A percentile compares a stretch with the other conserved stretches of the same genome.
These are phyloP conservation scores for Aphelinus certus DNA, from an alignment of 1,140 invertebrate species.

Conservation along the genomic window DNA sequence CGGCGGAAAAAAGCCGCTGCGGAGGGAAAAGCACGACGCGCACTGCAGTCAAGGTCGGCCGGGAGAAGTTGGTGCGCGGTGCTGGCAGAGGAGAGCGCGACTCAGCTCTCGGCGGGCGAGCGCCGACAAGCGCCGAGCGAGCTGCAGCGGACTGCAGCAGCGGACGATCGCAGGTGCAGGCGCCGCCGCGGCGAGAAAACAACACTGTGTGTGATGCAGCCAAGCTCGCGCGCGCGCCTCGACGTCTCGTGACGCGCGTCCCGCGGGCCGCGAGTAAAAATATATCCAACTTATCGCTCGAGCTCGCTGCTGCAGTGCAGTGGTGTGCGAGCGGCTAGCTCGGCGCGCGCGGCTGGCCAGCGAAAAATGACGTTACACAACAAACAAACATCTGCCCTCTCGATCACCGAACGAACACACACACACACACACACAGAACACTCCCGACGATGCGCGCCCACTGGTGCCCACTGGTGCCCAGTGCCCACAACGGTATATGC, in stretches of 20 bases:
- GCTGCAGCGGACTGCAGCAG: background rate
- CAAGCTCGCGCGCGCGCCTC: background rate
- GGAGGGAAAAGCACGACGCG: too few species aligned
- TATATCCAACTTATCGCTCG: background rate
- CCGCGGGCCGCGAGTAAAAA: background rate
- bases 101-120: too few species aligned
- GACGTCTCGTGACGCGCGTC: background rate
- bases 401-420: background rate
- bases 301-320: too few species aligned
- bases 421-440: too few species aligned
- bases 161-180: background rate
- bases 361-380: conserved; percentile 18
- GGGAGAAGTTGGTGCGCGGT: too few species aligned
- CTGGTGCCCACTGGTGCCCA: too few species aligned
- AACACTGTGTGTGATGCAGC: background rate
- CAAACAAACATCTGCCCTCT: conserved; percentile 5
- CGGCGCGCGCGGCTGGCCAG: background rate
- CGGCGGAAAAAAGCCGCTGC: too few species aligned
- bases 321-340: background rate
- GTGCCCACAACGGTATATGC: too few species aligned
- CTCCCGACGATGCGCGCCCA: too few species aligned
- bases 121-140: too few species aligned
- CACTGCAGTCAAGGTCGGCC: too few species aligned
- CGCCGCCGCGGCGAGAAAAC: background rate
- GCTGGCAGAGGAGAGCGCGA: too few species aligned